Evolutionary conservation across 2,797 vertebrate genomes (phyloP).

Genomic region (Otolemur crassicaudatus): DNA sequence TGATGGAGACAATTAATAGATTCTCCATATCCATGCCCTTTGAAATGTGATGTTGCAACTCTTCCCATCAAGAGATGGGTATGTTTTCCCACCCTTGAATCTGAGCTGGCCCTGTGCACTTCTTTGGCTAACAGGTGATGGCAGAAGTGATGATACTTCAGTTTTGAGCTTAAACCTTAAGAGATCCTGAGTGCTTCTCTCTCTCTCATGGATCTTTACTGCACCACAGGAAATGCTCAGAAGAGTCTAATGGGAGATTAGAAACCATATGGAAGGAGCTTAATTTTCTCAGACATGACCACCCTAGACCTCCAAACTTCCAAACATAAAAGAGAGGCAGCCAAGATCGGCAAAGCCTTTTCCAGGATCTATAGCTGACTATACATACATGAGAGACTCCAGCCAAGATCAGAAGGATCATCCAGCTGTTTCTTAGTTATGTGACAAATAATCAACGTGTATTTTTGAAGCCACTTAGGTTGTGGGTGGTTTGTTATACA

Average conservation of each 20-base stretch:
- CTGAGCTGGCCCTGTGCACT: neutral
- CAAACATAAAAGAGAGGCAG: neutral
- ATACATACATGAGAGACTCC: neutral
- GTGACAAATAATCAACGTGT: neutral
- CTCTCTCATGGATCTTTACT: neutral
- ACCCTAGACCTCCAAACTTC: neutral
- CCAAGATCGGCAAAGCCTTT: neutral
- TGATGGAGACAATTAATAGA: neutral
- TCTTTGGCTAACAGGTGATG: neutral
- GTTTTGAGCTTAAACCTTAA: slow-evolving; percentile 5
- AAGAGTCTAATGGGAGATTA: neutral
- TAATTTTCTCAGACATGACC: neutral
- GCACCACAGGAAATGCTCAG: neutral
- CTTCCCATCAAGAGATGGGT: neutral
- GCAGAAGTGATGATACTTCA: neutral
- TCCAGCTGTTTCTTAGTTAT: neutral
- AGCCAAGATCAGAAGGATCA: neutral
- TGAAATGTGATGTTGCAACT: neutral
- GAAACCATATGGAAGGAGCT: neutral
- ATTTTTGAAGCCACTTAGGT: neutral
- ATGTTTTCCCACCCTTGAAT: neutral
- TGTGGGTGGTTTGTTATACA: neutral
- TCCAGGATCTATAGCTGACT: neutral
- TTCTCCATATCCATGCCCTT: neutral
- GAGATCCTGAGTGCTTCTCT: neutral